Conservation (phyloP, 2,888 invertebrate genomes). For the Diadromus collaris region DNA sequence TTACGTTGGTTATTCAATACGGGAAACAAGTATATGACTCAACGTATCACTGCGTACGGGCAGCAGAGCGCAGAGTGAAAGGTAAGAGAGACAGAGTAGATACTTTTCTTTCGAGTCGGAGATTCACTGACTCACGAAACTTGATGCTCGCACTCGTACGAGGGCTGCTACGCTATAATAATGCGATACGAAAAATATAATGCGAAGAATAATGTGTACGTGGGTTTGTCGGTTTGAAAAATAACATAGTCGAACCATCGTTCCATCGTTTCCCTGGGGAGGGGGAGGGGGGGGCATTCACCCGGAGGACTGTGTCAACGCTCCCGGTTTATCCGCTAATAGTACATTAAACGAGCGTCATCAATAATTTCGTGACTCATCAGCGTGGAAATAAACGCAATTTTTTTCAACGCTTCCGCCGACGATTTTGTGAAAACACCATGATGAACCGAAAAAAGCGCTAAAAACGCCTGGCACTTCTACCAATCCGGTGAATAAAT, state of each 20-base stretch:
- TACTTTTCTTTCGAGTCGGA: conserved; percentile 10
- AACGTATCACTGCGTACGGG: conserved; percentile 31
- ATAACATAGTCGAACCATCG: conserved; percentile 1
- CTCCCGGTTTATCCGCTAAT: conserved; percentile 3
- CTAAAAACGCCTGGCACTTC: conserved; percentile 17
- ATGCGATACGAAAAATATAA: conserved; percentile 6
- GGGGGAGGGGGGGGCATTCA: conserved; percentile 22
- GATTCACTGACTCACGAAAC: conserved; percentile 33
- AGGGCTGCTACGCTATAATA: conserved; percentile 6
- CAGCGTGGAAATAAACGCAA: background rate
- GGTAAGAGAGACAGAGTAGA: conserved; percentile 15
- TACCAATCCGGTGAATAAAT: conserved; percentile 44
- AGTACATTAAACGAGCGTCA: conserved; percentile 6
- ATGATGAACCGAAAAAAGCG: conserved; percentile 26
- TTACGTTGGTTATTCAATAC: conserved; percentile 48
- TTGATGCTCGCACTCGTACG: conserved; percentile 27
- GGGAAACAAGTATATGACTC: conserved; percentile 45
- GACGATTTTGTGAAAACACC: conserved; percentile 13
- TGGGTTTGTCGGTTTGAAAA: conserved; percentile 17
- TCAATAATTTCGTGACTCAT: conserved; percentile 34
- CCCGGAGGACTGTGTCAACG: background rate
- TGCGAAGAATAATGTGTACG: conserved; percentile 30
- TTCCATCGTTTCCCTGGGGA: background rate
- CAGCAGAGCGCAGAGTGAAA: conserved; percentile 18
- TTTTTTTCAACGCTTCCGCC: background rate